A percentile compares a stretch with the other conserved stretches of the same genome.
These are phyloP conservation scores for Plutella xylostella DNA, from an alignment of 2,888 invertebrate species.

Conservation along the genomic window DNA sequence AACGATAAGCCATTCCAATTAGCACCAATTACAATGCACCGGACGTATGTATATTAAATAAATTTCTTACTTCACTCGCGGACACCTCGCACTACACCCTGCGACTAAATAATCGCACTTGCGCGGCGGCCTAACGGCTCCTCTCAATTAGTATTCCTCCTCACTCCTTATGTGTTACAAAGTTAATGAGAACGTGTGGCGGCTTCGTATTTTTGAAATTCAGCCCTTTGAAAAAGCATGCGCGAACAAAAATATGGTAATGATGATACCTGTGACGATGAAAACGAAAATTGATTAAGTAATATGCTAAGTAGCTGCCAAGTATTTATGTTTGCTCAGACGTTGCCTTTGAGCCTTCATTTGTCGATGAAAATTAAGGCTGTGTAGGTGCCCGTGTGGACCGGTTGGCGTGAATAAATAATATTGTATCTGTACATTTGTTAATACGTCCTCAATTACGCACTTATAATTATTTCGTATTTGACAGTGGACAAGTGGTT, in stretches of 20 bases:
- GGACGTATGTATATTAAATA: no score
- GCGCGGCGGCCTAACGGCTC: conserved; percentile 23
- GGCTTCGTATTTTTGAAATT: conserved; percentile 57
- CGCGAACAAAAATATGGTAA: conserved; percentile 60
- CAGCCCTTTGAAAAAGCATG: conserved; percentile 53
- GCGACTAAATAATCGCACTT: background rate
- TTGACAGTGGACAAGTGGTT: no score
- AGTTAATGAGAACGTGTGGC: conserved; percentile 58
- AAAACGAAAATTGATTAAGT: conserved; percentile 13
- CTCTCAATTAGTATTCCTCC: conserved; percentile 58
- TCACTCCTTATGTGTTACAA: conserved; percentile 58
- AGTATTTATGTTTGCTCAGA: background rate
- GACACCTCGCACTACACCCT: no score
- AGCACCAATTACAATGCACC: no score
- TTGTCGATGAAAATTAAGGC: no score
- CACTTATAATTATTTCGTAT: no score
- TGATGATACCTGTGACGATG: conserved; percentile 28
- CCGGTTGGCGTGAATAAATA: no score
- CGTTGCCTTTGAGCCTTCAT: background rate
- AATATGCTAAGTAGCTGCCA: conserved; percentile 5
- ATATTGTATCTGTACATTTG: no score
- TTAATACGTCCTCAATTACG: no score
- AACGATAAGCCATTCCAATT: no score
- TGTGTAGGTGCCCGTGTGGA: no score
- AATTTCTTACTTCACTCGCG: no score